Percentiles rank a stretch among this genome's conserved stretches.
Conservation (phyloP, 2,888 invertebrate species). For the Saturnia japonica region DNA sequence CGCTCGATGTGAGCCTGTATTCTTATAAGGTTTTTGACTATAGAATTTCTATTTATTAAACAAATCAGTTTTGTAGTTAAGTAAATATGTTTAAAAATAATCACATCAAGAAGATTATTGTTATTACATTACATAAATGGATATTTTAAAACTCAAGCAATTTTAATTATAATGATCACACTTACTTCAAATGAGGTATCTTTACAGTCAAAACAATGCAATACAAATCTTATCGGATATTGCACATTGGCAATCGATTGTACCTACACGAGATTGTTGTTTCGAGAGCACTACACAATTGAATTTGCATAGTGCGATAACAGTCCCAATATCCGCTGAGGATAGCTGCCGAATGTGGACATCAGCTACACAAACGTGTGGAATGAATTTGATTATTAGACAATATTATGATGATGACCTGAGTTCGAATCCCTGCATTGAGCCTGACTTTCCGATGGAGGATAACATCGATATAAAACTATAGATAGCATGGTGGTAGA, state of each 20-base stretch:
- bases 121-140: too few relatives aligned
- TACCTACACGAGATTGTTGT: slow-evolving; percentile 50
- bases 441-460: too few relatives aligned
- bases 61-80: too few relatives aligned
- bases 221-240: slow-evolving; percentile 31
- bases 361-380: slow-evolving; percentile 20
- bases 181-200: neutral
- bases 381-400: neutral
- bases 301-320: slow-evolving; percentile 63
- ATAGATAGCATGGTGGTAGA: too few relatives aligned
- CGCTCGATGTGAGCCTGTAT: too few relatives aligned
- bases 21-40: too few relatives aligned
- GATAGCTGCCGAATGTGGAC: slow-evolving; percentile 39
- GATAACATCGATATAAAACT: too few relatives aligned
- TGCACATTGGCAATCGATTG: slow-evolving; percentile 48
- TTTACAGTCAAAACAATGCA: neutral
- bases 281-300: slow-evolving; percentile 55
- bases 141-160: neutral
- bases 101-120: too few relatives aligned
- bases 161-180: neutral
- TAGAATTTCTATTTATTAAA: too few relatives aligned
- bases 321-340: slow-evolving; percentile 51
- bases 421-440: too few relatives aligned
- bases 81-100: too few relatives aligned
- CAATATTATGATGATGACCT: neutral